Conservation (phyloP, 1,140 invertebrate genomes). For the Trichonephila inaurata region DNA sequence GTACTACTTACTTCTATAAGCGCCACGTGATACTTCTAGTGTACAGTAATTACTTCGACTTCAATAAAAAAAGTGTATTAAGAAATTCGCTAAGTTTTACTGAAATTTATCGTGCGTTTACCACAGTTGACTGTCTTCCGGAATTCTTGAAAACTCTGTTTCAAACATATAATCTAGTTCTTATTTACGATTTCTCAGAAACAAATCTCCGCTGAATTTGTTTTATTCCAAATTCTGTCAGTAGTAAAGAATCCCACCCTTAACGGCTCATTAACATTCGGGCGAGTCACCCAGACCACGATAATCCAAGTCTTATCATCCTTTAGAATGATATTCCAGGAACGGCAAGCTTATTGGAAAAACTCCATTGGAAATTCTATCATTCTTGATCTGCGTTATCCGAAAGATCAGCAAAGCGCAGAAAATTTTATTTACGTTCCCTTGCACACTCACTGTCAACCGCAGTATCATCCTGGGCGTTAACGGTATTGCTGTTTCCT, state of each 20-base stretch:
- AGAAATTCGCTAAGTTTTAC: too few species aligned
- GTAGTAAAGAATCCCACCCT: background rate
- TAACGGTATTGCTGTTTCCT: conserved; percentile 16
- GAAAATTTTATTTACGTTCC: background rate
- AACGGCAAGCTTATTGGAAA: background rate
- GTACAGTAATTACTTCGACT: too few species aligned
- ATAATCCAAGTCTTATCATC: background rate
- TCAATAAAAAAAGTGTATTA: too few species aligned
- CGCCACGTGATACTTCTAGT: too few species aligned
- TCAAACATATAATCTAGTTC: background rate
- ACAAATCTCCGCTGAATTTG: background rate
- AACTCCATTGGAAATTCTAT: background rate
- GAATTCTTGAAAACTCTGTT: too few species aligned
- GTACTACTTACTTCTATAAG: too few species aligned
- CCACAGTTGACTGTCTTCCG: too few species aligned
- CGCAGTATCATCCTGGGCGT: conserved; percentile 17
- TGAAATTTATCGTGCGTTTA: too few species aligned
- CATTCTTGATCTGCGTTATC: background rate
- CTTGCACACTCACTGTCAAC: background rate
- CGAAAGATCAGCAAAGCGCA: background rate
- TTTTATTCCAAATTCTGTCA: background rate
- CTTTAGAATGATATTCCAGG: background rate
- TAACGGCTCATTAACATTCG: conserved; percentile 19
- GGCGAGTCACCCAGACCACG: background rate
- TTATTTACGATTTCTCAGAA: background rate